phyloP scores from a whole-genome alignment of 2,113 vertebrate genomes.

The Felis chaus region DNA sequence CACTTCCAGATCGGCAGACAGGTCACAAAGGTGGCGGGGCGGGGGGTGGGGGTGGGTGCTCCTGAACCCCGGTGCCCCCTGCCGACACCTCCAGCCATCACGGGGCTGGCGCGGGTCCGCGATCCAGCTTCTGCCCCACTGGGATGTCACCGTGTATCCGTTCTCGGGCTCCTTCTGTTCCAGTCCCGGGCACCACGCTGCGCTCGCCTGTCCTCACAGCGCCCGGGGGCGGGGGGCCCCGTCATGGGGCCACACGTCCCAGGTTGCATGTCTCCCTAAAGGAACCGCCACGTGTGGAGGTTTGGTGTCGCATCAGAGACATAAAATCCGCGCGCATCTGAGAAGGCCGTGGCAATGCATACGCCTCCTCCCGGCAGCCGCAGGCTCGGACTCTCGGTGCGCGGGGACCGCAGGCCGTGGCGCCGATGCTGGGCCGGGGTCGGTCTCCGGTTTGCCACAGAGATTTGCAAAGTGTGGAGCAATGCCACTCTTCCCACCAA shows the following conservation, averaged over 20 bases:
- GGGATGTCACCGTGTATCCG: fast-evolving
- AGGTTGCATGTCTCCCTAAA: fast-evolving
- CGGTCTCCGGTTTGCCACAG: fast-evolving
- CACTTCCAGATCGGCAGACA: not conserved
- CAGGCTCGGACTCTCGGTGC: fast-evolving
- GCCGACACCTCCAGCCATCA: not conserved
- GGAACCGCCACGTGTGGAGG: fast-evolving
- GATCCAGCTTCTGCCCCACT: fast-evolving
- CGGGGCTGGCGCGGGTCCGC: fast-evolving
- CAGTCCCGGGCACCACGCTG: fast-evolving
- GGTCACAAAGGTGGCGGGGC: fast-evolving
- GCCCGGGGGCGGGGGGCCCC: too few species aligned
- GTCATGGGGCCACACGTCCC: too few species aligned
- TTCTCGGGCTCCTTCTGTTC: not conserved
- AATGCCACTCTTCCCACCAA: fast-evolving
- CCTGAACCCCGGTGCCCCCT: fast-evolving
- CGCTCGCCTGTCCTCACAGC: fast-evolving
- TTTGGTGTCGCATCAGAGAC: not conserved
- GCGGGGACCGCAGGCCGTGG: fast-evolving
- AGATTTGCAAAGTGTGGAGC: fast-evolving
- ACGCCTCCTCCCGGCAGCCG: fast-evolving
- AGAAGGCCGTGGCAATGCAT: fast-evolving
- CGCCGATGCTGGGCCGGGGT: fast-evolving
- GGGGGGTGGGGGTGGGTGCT: too few species aligned
- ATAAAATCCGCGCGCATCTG: fast-evolving